A percentile compares a stretch with the other conserved stretches of the same genome.
phyloP scores from a whole-genome alignment of 2,113 vertebrate genomes.

The Microcebus lehilahytsara region DNA sequence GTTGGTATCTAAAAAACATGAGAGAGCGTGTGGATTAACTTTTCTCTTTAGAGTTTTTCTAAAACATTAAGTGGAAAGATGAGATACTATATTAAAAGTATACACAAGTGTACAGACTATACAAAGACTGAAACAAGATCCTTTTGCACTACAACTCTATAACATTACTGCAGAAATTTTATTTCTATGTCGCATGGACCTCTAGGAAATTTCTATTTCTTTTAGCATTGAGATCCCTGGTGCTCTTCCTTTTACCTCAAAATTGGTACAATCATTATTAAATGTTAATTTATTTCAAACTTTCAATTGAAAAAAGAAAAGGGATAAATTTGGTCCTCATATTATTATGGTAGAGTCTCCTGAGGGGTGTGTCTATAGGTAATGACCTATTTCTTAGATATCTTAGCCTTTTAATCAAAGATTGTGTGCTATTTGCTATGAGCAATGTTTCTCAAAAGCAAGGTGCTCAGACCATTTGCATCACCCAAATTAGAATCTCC shows the following conservation, averaged over 20 bases:
- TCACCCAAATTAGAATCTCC: conserved; percentile 7
- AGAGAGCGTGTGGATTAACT: neutral
- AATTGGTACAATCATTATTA: conserved; percentile 64
- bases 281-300: conserved; percentile 25
- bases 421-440: neutral
- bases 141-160: neutral
- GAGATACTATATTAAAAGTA: neutral
- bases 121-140: neutral
- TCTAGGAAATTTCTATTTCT: conserved; percentile 41
- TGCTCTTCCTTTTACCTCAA: conserved; percentile 68
- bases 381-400: neutral
- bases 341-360: neutral
- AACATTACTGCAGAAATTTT: neutral
- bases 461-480: conserved; percentile 5
- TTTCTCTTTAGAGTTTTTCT: neutral
- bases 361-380: neutral
- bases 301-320: conserved; percentile 24
- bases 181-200: neutral
- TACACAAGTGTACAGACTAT: neutral
- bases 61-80: neutral
- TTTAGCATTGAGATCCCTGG: conserved; percentile 50
- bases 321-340: neutral
- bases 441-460: conserved; percentile 54
- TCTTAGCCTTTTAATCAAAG: conserved; percentile 30
- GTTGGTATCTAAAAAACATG: neutral